Base-by-base conservation (phyloP, 2,113 vertebrate species). In the Semnornis frantzii region DNA sequence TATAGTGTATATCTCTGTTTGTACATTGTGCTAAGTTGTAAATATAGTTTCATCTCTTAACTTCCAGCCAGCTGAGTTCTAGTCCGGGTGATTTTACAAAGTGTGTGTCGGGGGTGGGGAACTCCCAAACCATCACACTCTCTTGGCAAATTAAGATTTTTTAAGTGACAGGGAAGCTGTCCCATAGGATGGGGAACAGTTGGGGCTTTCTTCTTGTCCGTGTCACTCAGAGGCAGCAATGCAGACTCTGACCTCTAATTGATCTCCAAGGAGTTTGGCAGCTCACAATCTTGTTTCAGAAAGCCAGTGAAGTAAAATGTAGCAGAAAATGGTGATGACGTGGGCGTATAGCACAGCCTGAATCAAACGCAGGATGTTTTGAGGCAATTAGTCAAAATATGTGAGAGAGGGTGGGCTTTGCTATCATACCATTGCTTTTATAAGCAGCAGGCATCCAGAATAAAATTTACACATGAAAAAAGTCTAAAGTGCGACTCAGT, bases 351-450 rank as follows among this genome's bases (percentile, higher is more conserved):
- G 65, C 39, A 54, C 82, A 91, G 64, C 70, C 62, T 83, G 69
- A 57, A 48, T 60, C 70, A 71, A 65, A 27, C 42, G 68, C 69
- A 74, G 88, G 79, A 81, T 75, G 80, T 93, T 95, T 94, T 66
- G 85, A 85, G 83, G 85, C 80, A 71, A 74, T 88, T 88, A 90
- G 64, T 78, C 59, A 87, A 91, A 96, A 87, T 70, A 90, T 7
- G 24, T 93, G 62, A 54, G 57, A 93, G 42, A 60, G 10, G n/a
- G 55, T 87, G 63, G 63, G 71, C 54, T 92, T 85, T 58, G 81
- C 66, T 87, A 24, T 39, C 1, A 0, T n/a, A 63, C 70, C 55
- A 55, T 30, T 2, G 2, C 28, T 72, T 76, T 72, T 91, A 55
- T 39, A 76, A 85, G 85, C 78, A 91, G 63, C 34, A 66, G 31